Base-by-base conservation (phyloP, 2,888 invertebrate species). In the Mythimna impura region DNA sequence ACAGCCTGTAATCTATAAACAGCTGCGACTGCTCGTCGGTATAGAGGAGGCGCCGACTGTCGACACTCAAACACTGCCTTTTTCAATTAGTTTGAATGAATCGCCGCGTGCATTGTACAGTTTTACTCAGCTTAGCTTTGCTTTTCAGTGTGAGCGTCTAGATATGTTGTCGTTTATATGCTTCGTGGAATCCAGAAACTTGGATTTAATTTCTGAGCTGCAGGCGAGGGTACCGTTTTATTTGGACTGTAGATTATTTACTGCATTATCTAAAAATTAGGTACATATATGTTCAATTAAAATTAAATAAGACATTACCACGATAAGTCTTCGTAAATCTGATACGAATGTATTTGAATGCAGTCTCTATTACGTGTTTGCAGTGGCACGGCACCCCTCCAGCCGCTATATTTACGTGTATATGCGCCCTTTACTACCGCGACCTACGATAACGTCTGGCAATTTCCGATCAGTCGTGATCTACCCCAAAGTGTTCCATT, bases 1-100 rank as follows among this genome's bases (percentile, higher is more conserved):
- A 94, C 93, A 92, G 93, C 88, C 90, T 90, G 91, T 92, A 93
- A 94, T 93, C 93, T 92, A 92, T 92, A 92, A 92, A 91, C 92
- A 92, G 91, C 84, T 90, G 89, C 88, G 89, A 87, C 87, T 88
- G 88, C 84, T 86, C 73, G 78, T 75, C 78, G 81, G 85, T 86
- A 86, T 88, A 89, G 89, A 89, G 84, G 82, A 78, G 64, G 68
- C 72, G 55, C 58, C 61, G 57, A 62, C 43, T 71, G 68, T 65
- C 72, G 66, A 55, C 61, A 64, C 43, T 75, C 40, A 68, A 76
- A 58, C 60, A 62, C 62, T 66, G 52, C 58, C 61, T 73, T 68
- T 30, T 77, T 68, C 54, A 71, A 78, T 81, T 75, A 62, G 62
- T 71, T 70, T 70, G 61, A 73, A 67, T 65, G 66, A 70, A 67